Evolutionary conservation across 30 jellyfish, hydroid and myxozoan species (phyloP).

Genomic region (Calvadosia cruxmelitensis): DNA sequence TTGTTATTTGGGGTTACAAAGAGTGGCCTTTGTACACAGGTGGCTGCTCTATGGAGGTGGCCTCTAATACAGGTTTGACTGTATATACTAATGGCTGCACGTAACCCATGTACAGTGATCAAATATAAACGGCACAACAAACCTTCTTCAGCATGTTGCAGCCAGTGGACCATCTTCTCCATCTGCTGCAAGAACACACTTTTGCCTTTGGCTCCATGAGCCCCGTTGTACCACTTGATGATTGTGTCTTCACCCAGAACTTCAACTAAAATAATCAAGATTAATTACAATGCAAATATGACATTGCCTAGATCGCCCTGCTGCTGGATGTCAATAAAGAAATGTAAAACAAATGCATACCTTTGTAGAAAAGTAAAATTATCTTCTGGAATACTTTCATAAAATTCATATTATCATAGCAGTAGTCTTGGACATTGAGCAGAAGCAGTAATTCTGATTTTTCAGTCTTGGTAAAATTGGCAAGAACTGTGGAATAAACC

Average conservation of each 20-base stretch:
- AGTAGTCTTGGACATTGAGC: constrained; percentile 78
- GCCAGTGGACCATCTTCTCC: constrained; percentile 96
- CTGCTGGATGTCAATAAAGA: neutral
- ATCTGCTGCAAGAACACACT: constrained; percentile 87
- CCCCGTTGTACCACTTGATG: constrained; percentile 79
- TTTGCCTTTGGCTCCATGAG: constrained; percentile 77
- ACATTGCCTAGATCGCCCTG: neutral
- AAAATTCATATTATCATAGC: constrained; percentile 97
- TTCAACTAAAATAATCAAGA: constrained; percentile 42
- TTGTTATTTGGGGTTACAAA: too few species aligned
- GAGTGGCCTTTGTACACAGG: too few species aligned
- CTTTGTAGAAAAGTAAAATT: constrained; percentile 73
- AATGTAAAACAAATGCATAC: constrained; percentile 13
- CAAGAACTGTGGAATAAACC: constrained; percentile 66
- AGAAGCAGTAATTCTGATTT: constrained; percentile 56
- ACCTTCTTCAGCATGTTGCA: constrained; percentile 91
- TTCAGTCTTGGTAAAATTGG: constrained; percentile 49
- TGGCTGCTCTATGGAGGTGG: too few species aligned
- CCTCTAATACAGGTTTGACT: too few species aligned
- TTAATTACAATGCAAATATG: neutral
- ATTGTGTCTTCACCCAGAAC: constrained; percentile 93
- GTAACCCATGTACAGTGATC: too few species aligned
- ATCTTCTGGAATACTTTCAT: constrained; percentile 94
- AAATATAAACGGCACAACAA: too few species aligned
- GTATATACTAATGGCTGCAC: too few species aligned